These are phyloP conservation scores for Enteromius radiatus DNA, from an alignment of 2,797 vertebrate genomes.

Conservation along the genomic window DNA sequence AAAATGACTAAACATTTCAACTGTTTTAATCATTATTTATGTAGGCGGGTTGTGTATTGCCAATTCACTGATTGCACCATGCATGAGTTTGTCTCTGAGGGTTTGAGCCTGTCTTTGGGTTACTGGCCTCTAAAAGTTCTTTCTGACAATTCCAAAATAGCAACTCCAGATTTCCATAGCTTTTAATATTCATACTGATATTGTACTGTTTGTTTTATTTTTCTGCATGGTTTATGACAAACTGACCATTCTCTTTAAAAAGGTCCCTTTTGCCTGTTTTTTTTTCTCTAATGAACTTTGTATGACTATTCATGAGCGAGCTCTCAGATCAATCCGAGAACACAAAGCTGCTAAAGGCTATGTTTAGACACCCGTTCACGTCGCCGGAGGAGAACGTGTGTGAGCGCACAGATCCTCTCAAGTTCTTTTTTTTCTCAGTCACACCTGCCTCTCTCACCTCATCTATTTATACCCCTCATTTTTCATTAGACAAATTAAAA, in stretches of 20 bases:
- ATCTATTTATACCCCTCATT: conserved; percentile 29
- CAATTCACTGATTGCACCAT: conserved; percentile 3
- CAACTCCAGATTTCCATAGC: conserved; percentile 38
- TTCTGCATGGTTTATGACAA: conserved; percentile 35
- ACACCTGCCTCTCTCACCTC: conserved; percentile 35
- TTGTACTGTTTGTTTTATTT: conserved; percentile 55
- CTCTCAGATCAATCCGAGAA: conserved; percentile 9
- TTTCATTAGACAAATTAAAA: conserved; percentile 37
- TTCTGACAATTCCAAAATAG: conserved; percentile 33
- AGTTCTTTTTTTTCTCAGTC: conserved; percentile 20
- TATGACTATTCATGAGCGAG: neutral
- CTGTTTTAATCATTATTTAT: conserved; percentile 43
- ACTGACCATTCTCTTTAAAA: conserved; percentile 3
- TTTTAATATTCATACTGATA: conserved; percentile 45
- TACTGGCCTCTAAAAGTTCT: conserved; percentile 39
- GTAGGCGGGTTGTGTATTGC: neutral
- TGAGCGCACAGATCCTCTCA: conserved; percentile 16
- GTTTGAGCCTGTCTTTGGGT: conserved; percentile 33
- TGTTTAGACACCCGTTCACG: conserved; percentile 33
- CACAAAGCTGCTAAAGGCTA: conserved; percentile 32
- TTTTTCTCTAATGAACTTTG: conserved; percentile 32
- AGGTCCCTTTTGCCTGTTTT: neutral
- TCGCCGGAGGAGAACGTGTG: conserved; percentile 16
- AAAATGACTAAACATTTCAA: conserved; percentile 40
- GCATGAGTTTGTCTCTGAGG: conserved; percentile 36